Conservation (phyloP, 2,113 vertebrate species). For the Amphiprion ocellaris region DNA sequence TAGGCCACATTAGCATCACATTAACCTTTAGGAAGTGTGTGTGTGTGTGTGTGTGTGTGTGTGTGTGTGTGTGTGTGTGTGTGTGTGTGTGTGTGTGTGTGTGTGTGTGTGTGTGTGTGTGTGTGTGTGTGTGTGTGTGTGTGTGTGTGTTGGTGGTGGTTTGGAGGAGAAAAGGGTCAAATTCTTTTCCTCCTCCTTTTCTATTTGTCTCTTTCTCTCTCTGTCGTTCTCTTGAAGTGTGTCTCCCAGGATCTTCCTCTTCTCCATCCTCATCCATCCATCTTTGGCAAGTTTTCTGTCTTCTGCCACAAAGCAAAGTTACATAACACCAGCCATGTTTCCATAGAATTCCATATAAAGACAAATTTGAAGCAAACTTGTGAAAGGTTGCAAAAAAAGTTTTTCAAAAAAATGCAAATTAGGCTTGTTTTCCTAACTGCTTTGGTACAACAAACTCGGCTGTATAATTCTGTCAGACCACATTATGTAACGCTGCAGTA, state of each 20-base stretch:
- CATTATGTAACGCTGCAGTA: too few species aligned
- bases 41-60: not conserved
- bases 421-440: too few species aligned
- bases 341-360: too few species aligned
- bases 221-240: not conserved
- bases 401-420: too few species aligned
- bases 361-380: too few species aligned
- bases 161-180: constrained; percentile 60
- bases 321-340: too few species aligned
- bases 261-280: not conserved
- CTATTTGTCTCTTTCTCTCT: not conserved
- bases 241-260: not conserved
- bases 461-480: too few species aligned
- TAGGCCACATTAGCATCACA: constrained; percentile 75
- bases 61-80: too few species aligned
- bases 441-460: too few species aligned
- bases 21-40: constrained; percentile 69
- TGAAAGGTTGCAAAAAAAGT: too few species aligned
- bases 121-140: not conserved
- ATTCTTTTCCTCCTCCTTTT: not conserved
- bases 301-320: not conserved
- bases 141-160: not conserved
- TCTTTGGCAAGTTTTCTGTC: not conserved
- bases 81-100: too few species aligned
- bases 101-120: not conserved